Evolutionary conservation across 2,797 vertebrate genomes (phyloP).

Genomic region (Catharus ustulatus): DNA sequence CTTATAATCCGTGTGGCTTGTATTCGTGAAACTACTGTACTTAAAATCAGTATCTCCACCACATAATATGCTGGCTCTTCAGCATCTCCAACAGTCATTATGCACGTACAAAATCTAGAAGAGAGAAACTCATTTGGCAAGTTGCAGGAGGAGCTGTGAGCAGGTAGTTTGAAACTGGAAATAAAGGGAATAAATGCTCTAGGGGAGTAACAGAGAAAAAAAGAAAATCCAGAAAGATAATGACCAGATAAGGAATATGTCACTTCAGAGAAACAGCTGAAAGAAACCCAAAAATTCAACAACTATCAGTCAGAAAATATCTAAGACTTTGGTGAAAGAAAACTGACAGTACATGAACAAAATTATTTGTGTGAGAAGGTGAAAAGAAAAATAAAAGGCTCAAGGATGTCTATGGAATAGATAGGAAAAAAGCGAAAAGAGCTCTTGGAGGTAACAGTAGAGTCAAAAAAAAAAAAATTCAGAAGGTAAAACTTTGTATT

Average conservation of each 20-base stretch:
- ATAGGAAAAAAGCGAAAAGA: background rate
- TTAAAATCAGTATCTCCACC: background rate
- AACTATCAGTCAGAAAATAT: background rate
- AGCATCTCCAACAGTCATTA: background rate
- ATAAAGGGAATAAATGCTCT: background rate
- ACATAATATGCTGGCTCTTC: background rate
- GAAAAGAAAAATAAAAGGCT: background rate
- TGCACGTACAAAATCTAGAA: rapidly evolving
- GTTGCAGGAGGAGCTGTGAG: background rate
- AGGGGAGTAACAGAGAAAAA: background rate
- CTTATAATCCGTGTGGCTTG: too few relatives aligned
- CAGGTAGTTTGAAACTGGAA: background rate
- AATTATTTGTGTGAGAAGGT: background rate
- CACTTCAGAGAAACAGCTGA: background rate
- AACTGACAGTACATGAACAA: background rate
- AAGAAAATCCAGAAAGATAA: background rate
- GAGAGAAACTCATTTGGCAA: background rate
- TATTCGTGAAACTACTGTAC: too few relatives aligned
- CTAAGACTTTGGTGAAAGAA: background rate
- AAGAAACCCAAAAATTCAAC: background rate
- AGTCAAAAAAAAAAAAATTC: background rate
- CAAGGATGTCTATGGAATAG: background rate
- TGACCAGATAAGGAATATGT: background rate
- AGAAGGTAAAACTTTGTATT: background rate
- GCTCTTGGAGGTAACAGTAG: background rate